Conservation (phyloP, 2,797 vertebrate genomes). For the Perodicticus potto region DNA sequence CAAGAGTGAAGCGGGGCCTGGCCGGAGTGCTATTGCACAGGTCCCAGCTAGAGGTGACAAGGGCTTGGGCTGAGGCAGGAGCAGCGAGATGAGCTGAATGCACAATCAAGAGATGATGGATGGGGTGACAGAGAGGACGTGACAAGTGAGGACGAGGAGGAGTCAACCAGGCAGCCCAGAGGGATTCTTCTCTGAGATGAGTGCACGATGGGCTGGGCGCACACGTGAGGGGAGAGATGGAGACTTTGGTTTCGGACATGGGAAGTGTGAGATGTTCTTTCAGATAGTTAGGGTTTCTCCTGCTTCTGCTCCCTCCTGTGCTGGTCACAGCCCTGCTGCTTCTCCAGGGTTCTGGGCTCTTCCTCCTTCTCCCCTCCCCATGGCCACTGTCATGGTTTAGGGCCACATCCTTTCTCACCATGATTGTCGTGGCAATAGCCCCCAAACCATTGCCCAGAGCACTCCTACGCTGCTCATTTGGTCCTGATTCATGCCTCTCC, state of each 20-base stretch:
- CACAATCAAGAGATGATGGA: background rate
- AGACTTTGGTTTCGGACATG: background rate
- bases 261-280: background rate
- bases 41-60: background rate
- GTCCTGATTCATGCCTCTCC: background rate
- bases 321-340: background rate
- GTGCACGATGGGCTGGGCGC: background rate
- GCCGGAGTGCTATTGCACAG: background rate
- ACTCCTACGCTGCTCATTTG: background rate
- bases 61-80: background rate
- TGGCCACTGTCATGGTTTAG: background rate
- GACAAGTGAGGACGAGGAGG: background rate
- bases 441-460: background rate
- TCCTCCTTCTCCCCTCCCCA: fast-evolving
- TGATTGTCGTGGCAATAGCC: background rate
- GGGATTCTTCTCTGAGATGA: background rate
- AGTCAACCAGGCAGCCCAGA: fast-evolving
- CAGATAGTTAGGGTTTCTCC: background rate
- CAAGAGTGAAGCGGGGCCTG: background rate
- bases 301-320: too few species aligned
- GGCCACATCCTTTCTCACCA: background rate
- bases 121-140: background rate
- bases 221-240: background rate
- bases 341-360: background rate
- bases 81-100: background rate